These are phyloP conservation scores for Gymnogyps californianus DNA, from an alignment of 2,113 vertebrate species.

Conservation along the genomic window DNA sequence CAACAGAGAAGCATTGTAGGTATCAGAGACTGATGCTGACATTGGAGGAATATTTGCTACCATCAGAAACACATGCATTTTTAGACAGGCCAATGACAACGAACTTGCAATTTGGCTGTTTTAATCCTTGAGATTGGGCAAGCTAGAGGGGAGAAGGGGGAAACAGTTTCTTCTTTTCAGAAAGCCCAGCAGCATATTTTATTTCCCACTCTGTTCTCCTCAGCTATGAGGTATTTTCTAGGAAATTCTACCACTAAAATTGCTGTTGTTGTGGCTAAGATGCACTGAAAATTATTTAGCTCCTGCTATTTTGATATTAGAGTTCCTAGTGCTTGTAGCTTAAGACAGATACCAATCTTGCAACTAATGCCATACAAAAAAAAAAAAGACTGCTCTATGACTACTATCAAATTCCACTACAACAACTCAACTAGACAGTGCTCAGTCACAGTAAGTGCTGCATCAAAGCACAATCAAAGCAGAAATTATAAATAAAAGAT, in stretches of 20 bases:
- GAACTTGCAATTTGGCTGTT: neutral
- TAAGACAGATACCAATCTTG: neutral
- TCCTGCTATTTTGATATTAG: neutral
- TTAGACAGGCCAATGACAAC: neutral
- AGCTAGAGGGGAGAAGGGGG: too few relatives aligned
- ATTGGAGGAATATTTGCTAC: neutral
- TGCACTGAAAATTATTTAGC: neutral
- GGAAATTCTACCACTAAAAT: neutral
- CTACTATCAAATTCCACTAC: neutral
- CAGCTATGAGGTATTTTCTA: neutral
- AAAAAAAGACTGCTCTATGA: neutral
- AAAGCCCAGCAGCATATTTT: neutral
- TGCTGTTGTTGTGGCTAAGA: neutral
- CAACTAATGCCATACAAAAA: neutral
- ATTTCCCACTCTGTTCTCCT: neutral
- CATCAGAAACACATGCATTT: neutral
- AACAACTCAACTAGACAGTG: neutral
- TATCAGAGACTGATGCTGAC: neutral
- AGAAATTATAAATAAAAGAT: conserved; percentile 30
- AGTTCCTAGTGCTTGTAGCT: neutral
- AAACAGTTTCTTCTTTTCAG: neutral
- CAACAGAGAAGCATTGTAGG: neutral
- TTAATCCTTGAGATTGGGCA: neutral
- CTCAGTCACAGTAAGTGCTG: neutral
- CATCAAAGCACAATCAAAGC: neutral